Evolutionary conservation across 2,797 vertebrate species (phyloP), one percentile per base, ranked within the genome.

Genomic region (Simalia tracyae): DNA sequence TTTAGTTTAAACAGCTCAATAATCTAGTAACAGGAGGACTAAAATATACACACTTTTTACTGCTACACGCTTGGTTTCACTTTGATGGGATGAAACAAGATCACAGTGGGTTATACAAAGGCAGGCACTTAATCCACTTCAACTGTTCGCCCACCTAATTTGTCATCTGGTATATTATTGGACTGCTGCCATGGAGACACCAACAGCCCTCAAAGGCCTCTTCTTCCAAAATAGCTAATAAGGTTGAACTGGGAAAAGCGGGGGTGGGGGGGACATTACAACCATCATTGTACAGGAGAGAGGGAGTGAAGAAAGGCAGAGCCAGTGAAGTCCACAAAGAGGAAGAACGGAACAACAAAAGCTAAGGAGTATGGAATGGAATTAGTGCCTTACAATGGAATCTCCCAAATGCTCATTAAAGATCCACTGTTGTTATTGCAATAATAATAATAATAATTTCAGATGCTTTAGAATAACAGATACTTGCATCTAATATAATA

Each of bases 161-260:
- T 59, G 26, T 50, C 5, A 86, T 94, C 28, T 84, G 84, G 28
- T 84, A 56, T 66, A 89, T 94, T 93, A 96, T 92, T 84, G 94
- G 90, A 11, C 10, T 15, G 92, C 94, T 95, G 92, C 94, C 84
- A 85, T 95, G 94, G 94, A 94, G 94, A 94, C 66, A 12, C n/a
- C 19, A 86, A 28, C 89, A 92, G 24, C n/a, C 57, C n/a, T 81
- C 90, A 22, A 68, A 90, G 85, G 57, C 85, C 91, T 90, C 68
- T 89, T 50, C 89, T 61, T 93, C 89, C 61, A 15, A 60, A 95
- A 95, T 46, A 92, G 90, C 91, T 94, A 46, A 59, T 54, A 36
- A 85, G 64, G 86, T 87, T 50, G 92, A 92, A 54, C 1, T 86
- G 94, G 46, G 3, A 68, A 81, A 42, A 17, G 59, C 0, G 8